phyloP scores from a whole-genome alignment of 2,113 vertebrate genomes.

The Thalassarche chlororhynchos region DNA sequence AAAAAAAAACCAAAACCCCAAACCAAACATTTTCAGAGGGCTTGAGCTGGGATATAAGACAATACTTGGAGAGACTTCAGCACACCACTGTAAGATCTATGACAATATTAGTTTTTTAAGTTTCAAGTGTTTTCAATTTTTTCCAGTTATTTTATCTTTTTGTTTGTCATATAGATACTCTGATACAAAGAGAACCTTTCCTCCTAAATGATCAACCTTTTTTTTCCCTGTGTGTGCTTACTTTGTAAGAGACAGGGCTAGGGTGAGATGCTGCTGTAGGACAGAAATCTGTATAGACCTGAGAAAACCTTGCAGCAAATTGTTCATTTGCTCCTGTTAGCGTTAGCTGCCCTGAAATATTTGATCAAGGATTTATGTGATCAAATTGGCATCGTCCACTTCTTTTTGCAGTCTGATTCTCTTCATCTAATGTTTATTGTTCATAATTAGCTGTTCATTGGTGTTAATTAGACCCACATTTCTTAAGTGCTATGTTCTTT shows the following conservation, averaged over 20 bases:
- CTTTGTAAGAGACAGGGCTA: background rate
- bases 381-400: background rate
- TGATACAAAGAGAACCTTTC: background rate
- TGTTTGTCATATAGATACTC: background rate
- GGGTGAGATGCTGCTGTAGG: background rate
- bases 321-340: background rate
- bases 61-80: background rate
- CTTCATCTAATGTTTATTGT: background rate
- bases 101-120: background rate
- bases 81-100: background rate
- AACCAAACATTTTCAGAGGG: background rate
- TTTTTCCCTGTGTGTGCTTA: background rate
- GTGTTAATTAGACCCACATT: background rate
- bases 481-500: background rate
- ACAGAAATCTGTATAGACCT: background rate
- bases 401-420: background rate
- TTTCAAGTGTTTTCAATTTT: background rate
- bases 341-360: background rate
- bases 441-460: background rate
- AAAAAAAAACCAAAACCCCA: too few species aligned
- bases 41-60: background rate
- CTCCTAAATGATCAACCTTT: background rate
- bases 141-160: background rate
- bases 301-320: background rate
- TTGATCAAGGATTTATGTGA: background rate